Base-by-base conservation (phyloP, 2,797 vertebrate species). In the Basileuterus tristriatus region DNA sequence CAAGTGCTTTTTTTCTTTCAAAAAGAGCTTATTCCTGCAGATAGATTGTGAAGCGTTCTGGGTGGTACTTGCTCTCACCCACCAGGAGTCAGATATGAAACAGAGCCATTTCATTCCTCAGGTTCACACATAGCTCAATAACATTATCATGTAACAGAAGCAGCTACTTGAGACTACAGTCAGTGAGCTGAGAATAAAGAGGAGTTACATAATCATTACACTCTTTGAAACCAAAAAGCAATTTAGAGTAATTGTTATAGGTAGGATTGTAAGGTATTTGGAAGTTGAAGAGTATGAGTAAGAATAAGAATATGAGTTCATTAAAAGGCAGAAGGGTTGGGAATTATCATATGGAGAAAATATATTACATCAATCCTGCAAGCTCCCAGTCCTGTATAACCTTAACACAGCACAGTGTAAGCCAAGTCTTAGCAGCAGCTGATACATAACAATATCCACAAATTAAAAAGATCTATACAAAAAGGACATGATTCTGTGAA, bases 141-240 rank as follows among this genome's bases (percentile, higher is more conserved):
- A 71, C 49, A 44, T 90, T 70, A 87, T 44, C 89, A 32, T 9
- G 15, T 85, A 95, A 94, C 87, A 87, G 84, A 68, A 93, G 55
- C 62, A 92, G 84, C 43, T 92, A 95, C 89, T 49, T 85, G 72
- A 91, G 37, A 78, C 90, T 53, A 60, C 41, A 92, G 60, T 27
- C 64, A 79, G 74, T 32, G 50, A 96, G 87, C 29, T 84, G 52
- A 83, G 84, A 96, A 94, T 78, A 80, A 93, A 93, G 65, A 89
- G 27, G 62, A 86, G 43, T 69, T 89, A 90, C 36, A 89, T 32
- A 71, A 69, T 55, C 41, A 64, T 63, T 90, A 63, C 39, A 62
- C 77, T 94, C 50, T 76, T 23, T 1, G 3, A 82, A 89, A 88
- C 84, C 37, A 96, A 92, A 94, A 92, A 88, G 41, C 55, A 62